phyloP scores from a whole-genome alignment of 30 jellyfish, hydroid and myxozoan species.

The Pelagia noctiluca region DNA sequence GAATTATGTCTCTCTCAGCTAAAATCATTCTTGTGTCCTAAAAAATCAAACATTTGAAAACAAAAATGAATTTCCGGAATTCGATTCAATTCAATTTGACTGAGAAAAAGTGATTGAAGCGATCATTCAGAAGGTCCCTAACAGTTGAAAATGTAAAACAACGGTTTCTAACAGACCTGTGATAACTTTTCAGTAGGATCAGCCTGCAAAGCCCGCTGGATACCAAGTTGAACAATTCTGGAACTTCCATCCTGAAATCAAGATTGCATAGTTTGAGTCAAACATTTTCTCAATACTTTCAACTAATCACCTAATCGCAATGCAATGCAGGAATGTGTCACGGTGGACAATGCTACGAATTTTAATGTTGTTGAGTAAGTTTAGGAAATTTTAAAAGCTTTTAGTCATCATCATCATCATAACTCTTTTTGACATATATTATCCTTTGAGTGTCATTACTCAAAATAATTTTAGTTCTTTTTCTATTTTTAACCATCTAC shows the following conservation, averaged over 20 bases:
- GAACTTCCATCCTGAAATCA: constrained; percentile 88
- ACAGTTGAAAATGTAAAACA: background rate
- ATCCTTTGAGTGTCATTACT: no score
- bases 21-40: constrained; percentile 60
- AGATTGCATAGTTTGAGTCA: background rate
- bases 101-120: no score
- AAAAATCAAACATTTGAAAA: background rate
- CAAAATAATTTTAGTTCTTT: no score
- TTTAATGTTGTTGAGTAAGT: background rate
- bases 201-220: constrained; percentile 50
- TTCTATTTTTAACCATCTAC: no score
- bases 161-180: background rate
- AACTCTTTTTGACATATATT: background rate
- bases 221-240: constrained; percentile 86
- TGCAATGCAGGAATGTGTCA: background rate
- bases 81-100: no score
- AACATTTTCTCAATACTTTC: background rate
- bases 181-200: background rate
- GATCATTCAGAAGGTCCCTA: no score
- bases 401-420: no score
- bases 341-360: background rate
- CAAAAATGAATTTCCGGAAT: no score
- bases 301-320: background rate
- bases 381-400: no score
- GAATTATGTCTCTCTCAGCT: constrained; percentile 87